Conservation (phyloP, 1,140 invertebrate genomes). For the Portunus trituberculatus region DNA sequence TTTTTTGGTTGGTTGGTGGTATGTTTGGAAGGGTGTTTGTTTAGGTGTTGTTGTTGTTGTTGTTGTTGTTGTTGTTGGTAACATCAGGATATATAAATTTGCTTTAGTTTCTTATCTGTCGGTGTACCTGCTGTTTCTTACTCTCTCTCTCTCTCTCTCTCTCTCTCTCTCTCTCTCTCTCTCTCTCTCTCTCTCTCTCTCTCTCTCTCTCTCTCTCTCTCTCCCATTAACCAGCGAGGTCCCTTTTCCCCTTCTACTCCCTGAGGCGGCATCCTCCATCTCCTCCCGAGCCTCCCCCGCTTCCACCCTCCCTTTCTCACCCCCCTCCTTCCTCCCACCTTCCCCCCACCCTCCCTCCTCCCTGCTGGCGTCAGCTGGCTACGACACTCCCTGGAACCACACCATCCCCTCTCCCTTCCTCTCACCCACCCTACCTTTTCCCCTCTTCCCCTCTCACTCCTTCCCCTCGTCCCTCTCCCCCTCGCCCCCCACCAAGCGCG, state of each 20-base stretch:
- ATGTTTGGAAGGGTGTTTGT: not conserved
- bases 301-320: not conserved
- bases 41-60: not conserved
- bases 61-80: not conserved
- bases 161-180: not conserved
- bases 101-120: no score
- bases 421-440: not conserved
- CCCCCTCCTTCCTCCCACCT: no score
- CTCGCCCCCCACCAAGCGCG: not conserved
- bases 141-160: not conserved
- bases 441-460: not conserved
- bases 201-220: not conserved
- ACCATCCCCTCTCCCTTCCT: not conserved
- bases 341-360: not conserved
- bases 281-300: not conserved
- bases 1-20: no score
- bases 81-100: not conserved
- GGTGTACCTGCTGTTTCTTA: no score
- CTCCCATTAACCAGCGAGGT: not conserved
- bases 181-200: constrained; percentile 17
- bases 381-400: constrained; percentile 47
- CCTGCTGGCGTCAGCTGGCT: constrained; percentile 45
- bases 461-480: constrained; percentile 16
- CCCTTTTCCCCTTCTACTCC: not conserved
- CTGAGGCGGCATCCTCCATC: not conserved